Conservation (phyloP, 1,140 invertebrate species). For the Stegodyphus dumicola region DNA sequence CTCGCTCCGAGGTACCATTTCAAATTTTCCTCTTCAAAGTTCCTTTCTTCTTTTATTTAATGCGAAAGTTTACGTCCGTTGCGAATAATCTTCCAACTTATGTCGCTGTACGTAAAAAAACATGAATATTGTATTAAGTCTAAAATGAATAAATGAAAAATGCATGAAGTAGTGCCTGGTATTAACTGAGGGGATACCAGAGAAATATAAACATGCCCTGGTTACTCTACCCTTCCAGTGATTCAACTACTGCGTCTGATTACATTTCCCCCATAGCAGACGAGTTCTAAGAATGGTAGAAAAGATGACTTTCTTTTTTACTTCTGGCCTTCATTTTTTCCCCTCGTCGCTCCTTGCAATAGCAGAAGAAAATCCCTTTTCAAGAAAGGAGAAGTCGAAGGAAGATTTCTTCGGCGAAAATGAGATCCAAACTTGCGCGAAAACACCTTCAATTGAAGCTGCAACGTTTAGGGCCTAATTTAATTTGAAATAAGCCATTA, state of each 20-base stretch:
- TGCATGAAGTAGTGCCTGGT: conserved; percentile 56
- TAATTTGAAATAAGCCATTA: neutral
- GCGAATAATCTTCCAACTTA: conserved; percentile 58
- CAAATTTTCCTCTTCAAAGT: conserved; percentile 49
- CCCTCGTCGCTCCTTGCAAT: neutral
- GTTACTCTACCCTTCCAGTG: neutral
- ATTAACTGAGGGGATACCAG: conserved; percentile 35
- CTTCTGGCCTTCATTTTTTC: conserved; percentile 16
- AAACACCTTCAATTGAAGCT: conserved; percentile 22
- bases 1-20: conserved; percentile 41
- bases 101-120: conserved; percentile 51
- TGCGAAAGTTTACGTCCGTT: conserved; percentile 52
- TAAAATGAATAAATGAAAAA: conserved; percentile 60
- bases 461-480: conserved; percentile 2
- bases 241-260: conserved; percentile 44
- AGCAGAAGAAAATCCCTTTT: neutral
- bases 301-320: conserved; percentile 36
- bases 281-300: conserved; percentile 39
- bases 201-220: conserved; percentile 54
- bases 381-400: neutral
- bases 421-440: conserved; percentile 8
- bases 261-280: conserved; percentile 37
- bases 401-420: neutral
- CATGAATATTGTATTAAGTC: conserved; percentile 59
- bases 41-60: conserved; percentile 45